These are phyloP conservation scores for Prunella himalayana DNA, from an alignment of 2,113 vertebrate species.

Conservation along the genomic window DNA sequence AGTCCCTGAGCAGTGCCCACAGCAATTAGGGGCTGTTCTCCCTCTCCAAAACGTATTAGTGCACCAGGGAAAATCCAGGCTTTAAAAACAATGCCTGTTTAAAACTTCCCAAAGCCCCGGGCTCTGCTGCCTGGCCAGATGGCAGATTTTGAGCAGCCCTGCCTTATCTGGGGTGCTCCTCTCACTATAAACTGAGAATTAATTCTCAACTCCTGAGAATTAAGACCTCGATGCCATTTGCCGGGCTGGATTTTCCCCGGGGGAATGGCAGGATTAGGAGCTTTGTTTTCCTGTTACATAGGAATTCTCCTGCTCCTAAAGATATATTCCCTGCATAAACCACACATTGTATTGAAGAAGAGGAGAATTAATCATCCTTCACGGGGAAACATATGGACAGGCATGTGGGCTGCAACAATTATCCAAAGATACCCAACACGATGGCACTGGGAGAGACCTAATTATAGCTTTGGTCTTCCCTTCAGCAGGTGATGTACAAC, in stretches of 20 bases:
- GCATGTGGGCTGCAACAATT: conserved; percentile 32
- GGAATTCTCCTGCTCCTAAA: neutral
- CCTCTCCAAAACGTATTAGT: neutral
- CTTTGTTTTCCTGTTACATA: neutral
- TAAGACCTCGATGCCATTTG: neutral
- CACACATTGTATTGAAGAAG: neutral
- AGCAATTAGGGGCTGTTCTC: neutral
- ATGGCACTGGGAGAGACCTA: neutral
- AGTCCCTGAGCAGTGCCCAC: neutral
- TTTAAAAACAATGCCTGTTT: neutral
- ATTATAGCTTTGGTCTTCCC: conserved; percentile 28
- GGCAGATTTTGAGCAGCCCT: neutral
- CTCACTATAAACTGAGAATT: neutral
- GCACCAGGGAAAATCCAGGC: neutral
- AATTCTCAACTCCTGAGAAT: neutral
- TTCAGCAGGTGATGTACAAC: neutral
- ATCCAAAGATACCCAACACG: neutral
- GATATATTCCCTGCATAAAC: neutral
- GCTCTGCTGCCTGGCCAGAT: neutral
- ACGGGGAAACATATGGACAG: conserved; percentile 1
- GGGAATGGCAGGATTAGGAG: neutral
- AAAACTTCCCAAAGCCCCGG: neutral
- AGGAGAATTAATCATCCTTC: neutral
- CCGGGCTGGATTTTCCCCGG: neutral
- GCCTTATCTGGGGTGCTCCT: neutral